phyloP scores from a whole-genome alignment of 2,888 invertebrate species.

The Masnerella sp. region DNA sequence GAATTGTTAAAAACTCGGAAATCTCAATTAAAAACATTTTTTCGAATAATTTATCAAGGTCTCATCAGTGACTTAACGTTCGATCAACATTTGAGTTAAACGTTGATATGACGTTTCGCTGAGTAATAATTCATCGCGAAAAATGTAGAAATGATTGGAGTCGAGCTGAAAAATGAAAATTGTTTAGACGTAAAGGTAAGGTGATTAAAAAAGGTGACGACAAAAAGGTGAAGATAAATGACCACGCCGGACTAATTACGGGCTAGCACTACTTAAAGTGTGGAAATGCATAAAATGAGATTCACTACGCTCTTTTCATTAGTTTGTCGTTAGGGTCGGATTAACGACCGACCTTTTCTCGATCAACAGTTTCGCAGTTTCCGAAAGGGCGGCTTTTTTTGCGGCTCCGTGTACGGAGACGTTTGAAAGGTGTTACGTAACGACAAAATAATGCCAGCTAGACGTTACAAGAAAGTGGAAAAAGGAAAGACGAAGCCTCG shows the following conservation, averaged over 20 bases:
- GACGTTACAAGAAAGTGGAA: background rate
- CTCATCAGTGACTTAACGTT: too few relatives aligned
- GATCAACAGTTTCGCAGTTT: too few relatives aligned
- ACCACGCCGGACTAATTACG: slow-evolving; percentile 19
- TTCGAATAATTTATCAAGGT: too few relatives aligned
- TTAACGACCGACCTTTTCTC: slow-evolving; percentile 2
- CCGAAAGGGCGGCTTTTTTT: background rate
- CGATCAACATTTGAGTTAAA: too few relatives aligned
- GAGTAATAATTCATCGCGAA: too few relatives aligned
- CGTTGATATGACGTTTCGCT: too few relatives aligned
- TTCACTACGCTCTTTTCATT: slow-evolving; percentile 27
- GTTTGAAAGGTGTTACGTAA: background rate
- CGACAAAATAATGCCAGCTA: slow-evolving; percentile 20
- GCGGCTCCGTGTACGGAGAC: slow-evolving; percentile 4
- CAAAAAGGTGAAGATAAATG: slow-evolving; percentile 14
- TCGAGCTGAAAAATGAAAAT: slow-evolving; percentile 4
- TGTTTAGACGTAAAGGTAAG: background rate
- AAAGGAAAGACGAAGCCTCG: slow-evolving; percentile 1
- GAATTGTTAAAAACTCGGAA: too few relatives aligned
- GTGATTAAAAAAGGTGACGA: background rate
- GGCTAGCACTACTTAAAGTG: slow-evolving; percentile 29
- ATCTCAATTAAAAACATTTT: too few relatives aligned
- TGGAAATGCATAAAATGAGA: slow-evolving; percentile 27
- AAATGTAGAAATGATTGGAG: too few relatives aligned
- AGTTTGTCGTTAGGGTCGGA: slow-evolving; percentile 21